phyloP scores from a whole-genome alignment of 1,140 invertebrate genomes.

The Drosophila trapezifrons region DNA sequence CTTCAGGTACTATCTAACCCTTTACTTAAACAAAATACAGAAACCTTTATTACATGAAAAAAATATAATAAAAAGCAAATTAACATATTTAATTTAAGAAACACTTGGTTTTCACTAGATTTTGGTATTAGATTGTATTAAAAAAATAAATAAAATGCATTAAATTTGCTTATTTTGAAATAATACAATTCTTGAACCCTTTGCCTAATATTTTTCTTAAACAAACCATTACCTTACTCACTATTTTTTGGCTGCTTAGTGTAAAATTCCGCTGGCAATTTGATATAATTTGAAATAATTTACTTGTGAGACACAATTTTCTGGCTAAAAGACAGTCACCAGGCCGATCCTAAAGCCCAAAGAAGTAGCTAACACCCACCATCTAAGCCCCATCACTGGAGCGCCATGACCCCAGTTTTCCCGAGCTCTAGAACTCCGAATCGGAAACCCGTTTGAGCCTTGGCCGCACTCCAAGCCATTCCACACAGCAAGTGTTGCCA shows the following conservation, averaged over 20 bases:
- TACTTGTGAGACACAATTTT: constrained; percentile 43
- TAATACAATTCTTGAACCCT: too few species aligned
- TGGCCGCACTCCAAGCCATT: constrained; percentile 24
- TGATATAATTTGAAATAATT: constrained; percentile 63
- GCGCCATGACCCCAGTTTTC: constrained; percentile 25
- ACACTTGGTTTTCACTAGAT: background rate
- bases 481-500: constrained; percentile 25
- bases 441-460: constrained; percentile 51
- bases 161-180: background rate
- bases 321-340: constrained; percentile 35
- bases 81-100: background rate
- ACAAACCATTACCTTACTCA: background rate
- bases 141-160: too few species aligned
- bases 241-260: background rate
- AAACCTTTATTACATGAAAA: background rate
- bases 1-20: background rate
- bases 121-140: background rate
- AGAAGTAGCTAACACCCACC: constrained; percentile 8
- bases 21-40: background rate
- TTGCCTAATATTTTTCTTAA: background rate
- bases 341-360: background rate
- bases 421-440: constrained; percentile 33
- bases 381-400: background rate
- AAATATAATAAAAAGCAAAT: background rate
- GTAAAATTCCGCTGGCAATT: constrained; percentile 45